Evolutionary conservation across 1,140 invertebrate genomes (phyloP).

Genomic region (Kradibia gibbosae): DNA sequence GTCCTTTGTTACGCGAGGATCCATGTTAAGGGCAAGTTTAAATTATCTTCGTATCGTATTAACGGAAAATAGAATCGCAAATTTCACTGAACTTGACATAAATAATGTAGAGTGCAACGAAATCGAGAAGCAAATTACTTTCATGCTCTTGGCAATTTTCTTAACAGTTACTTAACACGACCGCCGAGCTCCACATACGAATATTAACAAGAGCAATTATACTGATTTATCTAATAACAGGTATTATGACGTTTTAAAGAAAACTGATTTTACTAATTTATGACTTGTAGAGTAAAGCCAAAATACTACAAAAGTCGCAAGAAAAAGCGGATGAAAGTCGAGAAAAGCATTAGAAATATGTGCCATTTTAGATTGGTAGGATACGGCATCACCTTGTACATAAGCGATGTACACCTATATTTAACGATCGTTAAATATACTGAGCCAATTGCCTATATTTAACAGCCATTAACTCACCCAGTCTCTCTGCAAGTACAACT

Average conservation of each 20-base stretch:
- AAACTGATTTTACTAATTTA: neutral
- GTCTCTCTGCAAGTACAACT: neutral
- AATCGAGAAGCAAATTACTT: neutral
- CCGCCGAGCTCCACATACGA: neutral
- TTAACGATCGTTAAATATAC: conserved; percentile 26
- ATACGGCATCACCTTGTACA: neutral
- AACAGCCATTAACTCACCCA: neutral
- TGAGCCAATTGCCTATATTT: neutral
- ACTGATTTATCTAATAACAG: conserved; percentile 10
- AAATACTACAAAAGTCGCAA: neutral
- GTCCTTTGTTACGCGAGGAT: neutral
- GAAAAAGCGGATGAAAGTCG: conserved; percentile 1
- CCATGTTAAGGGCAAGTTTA: neutral
- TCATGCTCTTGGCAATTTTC: neutral
- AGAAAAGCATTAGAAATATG: neutral
- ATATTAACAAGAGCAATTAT: neutral
- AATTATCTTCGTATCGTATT: neutral
- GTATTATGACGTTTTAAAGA: neutral
- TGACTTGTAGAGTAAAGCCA: neutral
- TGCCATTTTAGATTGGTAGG: no score
- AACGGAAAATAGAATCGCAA: neutral
- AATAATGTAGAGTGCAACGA: neutral
- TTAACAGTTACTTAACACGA: neutral
- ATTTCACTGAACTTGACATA: conserved; percentile 8
- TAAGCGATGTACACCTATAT: neutral